Conservation (phyloP, 2,888 invertebrate genomes). For the Creontiades dilutus region DNA sequence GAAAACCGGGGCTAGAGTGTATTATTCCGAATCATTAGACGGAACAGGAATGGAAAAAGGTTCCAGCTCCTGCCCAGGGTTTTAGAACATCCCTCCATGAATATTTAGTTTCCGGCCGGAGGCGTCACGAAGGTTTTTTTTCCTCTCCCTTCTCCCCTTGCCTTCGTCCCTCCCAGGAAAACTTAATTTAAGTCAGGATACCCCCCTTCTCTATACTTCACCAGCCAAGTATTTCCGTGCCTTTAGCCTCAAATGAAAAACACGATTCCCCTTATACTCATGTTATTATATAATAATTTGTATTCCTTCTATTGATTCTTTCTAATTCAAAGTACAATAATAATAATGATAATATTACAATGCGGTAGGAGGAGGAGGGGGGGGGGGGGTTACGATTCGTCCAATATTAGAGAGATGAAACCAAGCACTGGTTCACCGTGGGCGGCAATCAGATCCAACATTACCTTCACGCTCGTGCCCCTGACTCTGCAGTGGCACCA, state of each 20-base stretch:
- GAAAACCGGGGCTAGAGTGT: conserved; percentile 5
- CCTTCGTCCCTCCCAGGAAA: neutral
- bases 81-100: conserved; percentile 51
- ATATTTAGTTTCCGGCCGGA: conserved; percentile 55
- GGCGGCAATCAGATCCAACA: no score
- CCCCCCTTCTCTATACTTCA: neutral
- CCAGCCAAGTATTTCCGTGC: neutral
- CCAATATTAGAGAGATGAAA: no score
- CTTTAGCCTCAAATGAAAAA: conserved; percentile 2
- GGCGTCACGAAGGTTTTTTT: conserved; percentile 45
- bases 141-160: neutral
- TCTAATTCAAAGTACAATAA: no score
- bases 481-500: no score
- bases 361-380: no score
- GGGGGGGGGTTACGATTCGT: no score
- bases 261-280: neutral
- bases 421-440: no score
- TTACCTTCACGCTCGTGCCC: no score
- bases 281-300: neutral
- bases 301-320: neutral
- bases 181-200: conserved; percentile 51
- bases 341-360: no score
- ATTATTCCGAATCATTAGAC: conserved; percentile 55
- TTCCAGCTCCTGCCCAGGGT: neutral
- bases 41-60: conserved; percentile 53